Conservation (phyloP, 2,113 vertebrate genomes). For the Tachysurus fulvidraco region DNA sequence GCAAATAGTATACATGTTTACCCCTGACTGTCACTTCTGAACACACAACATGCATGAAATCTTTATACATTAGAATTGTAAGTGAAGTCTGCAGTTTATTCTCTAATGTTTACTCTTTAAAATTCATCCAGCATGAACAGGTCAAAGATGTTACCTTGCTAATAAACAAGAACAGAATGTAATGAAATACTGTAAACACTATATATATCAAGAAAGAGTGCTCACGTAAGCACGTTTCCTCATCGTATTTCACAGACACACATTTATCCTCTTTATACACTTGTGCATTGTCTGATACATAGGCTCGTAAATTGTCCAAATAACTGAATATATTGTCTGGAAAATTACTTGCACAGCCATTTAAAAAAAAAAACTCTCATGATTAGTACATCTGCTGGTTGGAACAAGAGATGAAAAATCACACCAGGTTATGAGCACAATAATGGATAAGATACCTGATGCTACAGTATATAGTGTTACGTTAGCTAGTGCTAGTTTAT, state of each 20-base stretch:
- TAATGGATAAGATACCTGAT: neutral
- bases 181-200: neutral
- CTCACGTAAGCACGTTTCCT: neutral
- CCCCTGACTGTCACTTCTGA: neutral
- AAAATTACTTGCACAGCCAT: neutral
- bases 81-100: neutral
- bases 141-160: neutral
- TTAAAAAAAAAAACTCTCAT: neutral
- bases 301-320: neutral
- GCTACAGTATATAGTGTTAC: neutral
- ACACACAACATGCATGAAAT: neutral
- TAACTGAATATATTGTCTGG: neutral
- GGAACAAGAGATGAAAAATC: neutral
- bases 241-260: neutral
- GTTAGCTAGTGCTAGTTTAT: no score
- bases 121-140: neutral
- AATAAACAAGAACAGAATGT: neutral
- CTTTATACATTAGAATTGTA: neutral
- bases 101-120: neutral
- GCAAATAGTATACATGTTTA: neutral
- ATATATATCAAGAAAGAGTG: neutral
- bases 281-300: no score
- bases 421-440: neutral
- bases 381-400: neutral
- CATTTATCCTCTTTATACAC: neutral